These are phyloP conservation scores for Brachyhypopomus gauderio DNA, from an alignment of 2,113 vertebrate genomes.

Conservation along the genomic window DNA sequence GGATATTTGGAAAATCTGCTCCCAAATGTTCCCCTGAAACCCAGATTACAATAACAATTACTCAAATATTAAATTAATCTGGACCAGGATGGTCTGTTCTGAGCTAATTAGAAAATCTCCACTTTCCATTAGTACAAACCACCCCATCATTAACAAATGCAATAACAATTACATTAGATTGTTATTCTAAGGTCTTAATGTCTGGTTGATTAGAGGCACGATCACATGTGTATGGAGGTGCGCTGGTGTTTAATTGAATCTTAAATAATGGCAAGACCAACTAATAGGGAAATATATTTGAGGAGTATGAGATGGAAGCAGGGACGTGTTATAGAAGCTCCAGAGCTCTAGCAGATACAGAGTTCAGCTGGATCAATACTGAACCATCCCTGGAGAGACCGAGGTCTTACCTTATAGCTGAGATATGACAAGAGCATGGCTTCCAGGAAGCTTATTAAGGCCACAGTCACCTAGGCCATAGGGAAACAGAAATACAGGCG, in stretches of 20 bases:
- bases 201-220: conserved; percentile 8
- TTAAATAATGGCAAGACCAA: background rate
- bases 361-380: conserved; percentile 10
- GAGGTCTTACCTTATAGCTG: conserved; percentile 91
- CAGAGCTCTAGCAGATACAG: background rate
- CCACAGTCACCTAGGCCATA: conserved; percentile 86
- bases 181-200: conserved; percentile 13
- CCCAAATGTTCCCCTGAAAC: conserved; percentile 95
- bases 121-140: conserved; percentile 14
- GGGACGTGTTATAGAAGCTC: background rate
- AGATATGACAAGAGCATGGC: conserved; percentile 97
- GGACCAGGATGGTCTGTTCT: background rate
- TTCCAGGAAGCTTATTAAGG: conserved; percentile 94
- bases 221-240: background rate
- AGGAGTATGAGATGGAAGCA: background rate
- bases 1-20: conserved; percentile 93
- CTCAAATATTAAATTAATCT: background rate
- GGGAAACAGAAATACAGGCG: background rate
- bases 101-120: background rate
- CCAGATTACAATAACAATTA: conserved; percentile 1
- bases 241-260: background rate
- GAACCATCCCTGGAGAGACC: background rate
- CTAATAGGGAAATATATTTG: background rate
- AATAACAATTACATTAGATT: background rate
- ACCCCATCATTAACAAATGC: background rate